phyloP scores from a whole-genome alignment of 2,797 vertebrate species.

The Neosilurus hyrtlii region DNA sequence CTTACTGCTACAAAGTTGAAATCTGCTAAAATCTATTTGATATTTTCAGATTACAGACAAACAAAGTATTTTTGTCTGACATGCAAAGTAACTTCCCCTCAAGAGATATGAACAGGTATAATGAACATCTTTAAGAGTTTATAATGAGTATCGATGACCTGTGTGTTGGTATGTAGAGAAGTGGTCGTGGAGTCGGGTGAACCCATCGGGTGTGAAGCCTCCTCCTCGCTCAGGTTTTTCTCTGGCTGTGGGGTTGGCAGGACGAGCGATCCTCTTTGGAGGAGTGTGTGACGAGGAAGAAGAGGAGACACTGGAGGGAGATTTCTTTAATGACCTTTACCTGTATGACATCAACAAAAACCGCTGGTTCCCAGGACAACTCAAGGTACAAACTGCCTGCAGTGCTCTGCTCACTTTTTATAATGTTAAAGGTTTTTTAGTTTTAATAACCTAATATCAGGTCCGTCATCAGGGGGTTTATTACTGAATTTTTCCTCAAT shows the following conservation, averaged over 20 bases:
- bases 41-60: not conserved
- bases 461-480: not conserved
- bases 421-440: too few relatives aligned
- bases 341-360: constrained; percentile 82
- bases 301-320: constrained; percentile 88
- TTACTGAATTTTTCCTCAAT: not conserved
- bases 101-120: not conserved
- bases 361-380: constrained; percentile 84
- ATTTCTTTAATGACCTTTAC: constrained; percentile 90
- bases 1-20: too few relatives aligned
- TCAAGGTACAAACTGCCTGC: constrained; percentile 74
- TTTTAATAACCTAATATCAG: not conserved
- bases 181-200: constrained; percentile 86
- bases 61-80: not conserved
- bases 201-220: constrained; percentile 83
- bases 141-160: not conserved
- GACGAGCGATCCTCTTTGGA: constrained; percentile 84
- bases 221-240: constrained; percentile 86
- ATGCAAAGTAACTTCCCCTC: not conserved
- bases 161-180: constrained; percentile 70
- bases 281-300: constrained; percentile 93
- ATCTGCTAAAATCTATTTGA: too few relatives aligned
- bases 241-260: constrained; percentile 71
- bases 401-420: not conserved
- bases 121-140: not conserved